Evolutionary conservation across 2,113 vertebrate genomes (phyloP).

Genomic region (Hyaena hyaena): DNA sequence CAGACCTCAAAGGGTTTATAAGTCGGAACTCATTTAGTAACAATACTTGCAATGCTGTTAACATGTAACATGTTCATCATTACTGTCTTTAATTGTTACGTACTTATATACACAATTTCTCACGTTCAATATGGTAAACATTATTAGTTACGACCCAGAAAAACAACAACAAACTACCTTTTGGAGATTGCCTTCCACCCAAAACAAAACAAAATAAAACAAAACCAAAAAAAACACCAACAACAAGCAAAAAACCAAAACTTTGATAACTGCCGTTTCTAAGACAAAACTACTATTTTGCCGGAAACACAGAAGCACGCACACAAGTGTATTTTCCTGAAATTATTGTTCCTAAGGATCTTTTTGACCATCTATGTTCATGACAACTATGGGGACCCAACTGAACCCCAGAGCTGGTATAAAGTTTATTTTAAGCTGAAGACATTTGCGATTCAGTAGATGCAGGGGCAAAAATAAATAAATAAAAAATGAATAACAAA

Average conservation of each 20-base stretch:
- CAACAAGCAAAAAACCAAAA: neutral
- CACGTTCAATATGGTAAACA: neutral
- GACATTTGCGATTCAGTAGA: neutral
- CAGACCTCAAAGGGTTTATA: neutral
- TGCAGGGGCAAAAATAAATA: neutral
- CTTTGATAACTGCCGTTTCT: neutral
- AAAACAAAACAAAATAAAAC: no score
- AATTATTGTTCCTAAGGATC: neutral
- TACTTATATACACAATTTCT: neutral
- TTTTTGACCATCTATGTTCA: neutral
- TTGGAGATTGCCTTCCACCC: neutral
- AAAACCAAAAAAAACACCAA: neutral
- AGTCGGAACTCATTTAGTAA: conserved; percentile 24
- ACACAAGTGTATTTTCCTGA: neutral
- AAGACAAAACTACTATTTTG: conserved; percentile 7
- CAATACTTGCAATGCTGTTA: neutral
- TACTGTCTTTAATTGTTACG: neutral
- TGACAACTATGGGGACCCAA: neutral
- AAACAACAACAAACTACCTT: neutral
- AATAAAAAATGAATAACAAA: neutral
- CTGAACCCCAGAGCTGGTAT: neutral
- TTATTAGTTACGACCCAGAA: neutral
- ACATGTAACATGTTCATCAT: neutral
- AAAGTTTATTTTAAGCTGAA: neutral
- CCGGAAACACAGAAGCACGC: neutral